Evolutionary conservation across 2,797 vertebrate species (phyloP).

Genomic region (Ibycter americanus): DNA sequence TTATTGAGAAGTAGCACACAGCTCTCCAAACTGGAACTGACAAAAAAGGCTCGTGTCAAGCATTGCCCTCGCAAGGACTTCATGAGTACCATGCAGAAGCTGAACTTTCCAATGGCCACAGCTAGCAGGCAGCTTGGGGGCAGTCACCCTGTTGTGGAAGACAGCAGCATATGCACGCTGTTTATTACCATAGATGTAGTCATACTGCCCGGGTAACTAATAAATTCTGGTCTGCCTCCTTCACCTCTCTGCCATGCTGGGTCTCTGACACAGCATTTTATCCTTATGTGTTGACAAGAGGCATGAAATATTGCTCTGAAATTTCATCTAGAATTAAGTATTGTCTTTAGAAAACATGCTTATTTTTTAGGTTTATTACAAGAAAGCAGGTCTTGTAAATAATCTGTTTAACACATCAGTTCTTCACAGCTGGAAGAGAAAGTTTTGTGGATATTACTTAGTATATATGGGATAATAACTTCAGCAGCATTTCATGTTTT

Average conservation of each 20-base stretch:
- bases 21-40: neutral
- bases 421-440: neutral
- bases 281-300: neutral
- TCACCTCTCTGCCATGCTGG: neutral
- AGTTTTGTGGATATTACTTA: neutral
- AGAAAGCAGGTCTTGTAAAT: neutral
- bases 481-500: neutral
- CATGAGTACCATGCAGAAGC: neutral
- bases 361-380: neutral
- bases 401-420: neutral
- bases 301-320: conserved; percentile 1
- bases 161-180: neutral
- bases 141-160: neutral
- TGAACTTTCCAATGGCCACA: neutral
- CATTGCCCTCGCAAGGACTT: neutral
- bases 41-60: neutral
- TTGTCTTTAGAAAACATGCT: neutral
- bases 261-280: conserved; percentile 1
- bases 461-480: neutral
- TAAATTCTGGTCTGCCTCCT: neutral
- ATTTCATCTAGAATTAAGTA: neutral
- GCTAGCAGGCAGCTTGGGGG: neutral
- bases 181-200: neutral
- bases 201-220: neutral
- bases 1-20: neutral